These are phyloP conservation scores for Cervus canadensis DNA, from an alignment of 2,113 vertebrate genomes.

Conservation along the genomic window DNA sequence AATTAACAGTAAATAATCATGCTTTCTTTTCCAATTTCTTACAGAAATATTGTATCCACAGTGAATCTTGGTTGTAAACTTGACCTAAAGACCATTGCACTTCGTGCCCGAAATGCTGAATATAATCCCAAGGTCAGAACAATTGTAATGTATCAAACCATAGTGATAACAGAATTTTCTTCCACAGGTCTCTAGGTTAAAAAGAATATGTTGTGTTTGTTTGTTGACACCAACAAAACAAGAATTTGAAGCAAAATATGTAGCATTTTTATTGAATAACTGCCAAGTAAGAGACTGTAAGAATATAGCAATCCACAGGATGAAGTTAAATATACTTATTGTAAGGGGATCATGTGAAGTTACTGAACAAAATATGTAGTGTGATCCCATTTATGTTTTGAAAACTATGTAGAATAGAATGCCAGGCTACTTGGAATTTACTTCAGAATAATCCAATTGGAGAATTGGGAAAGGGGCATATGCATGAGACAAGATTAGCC, in stretches of 20 bases:
- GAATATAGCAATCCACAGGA: neutral
- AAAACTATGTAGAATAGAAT: neutral
- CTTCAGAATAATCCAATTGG: neutral
- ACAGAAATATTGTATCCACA: constrained; percentile 98
- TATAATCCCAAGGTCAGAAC: constrained; percentile 97
- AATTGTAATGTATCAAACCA: neutral
- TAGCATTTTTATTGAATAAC: neutral
- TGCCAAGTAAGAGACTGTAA: neutral
- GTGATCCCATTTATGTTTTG: neutral
- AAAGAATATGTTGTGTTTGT: neutral
- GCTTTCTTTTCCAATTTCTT: constrained; percentile 62
- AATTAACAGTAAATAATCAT: neutral
- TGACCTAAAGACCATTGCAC: constrained; percentile 97
- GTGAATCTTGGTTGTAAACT: constrained; percentile 99
- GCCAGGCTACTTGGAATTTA: neutral
- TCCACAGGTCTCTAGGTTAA: neutral
- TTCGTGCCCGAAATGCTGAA: constrained; percentile 98
- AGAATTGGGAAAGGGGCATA: neutral
- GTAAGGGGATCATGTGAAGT: neutral
- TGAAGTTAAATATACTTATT: neutral
- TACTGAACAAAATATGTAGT: neutral
- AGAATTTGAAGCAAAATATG: neutral
- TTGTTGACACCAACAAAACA: neutral
- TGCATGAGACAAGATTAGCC: neutral
- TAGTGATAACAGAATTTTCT: neutral